These are phyloP conservation scores for Sebastes oblongus DNA, from an alignment of 2,797 vertebrate species.

Conservation along the genomic window DNA sequence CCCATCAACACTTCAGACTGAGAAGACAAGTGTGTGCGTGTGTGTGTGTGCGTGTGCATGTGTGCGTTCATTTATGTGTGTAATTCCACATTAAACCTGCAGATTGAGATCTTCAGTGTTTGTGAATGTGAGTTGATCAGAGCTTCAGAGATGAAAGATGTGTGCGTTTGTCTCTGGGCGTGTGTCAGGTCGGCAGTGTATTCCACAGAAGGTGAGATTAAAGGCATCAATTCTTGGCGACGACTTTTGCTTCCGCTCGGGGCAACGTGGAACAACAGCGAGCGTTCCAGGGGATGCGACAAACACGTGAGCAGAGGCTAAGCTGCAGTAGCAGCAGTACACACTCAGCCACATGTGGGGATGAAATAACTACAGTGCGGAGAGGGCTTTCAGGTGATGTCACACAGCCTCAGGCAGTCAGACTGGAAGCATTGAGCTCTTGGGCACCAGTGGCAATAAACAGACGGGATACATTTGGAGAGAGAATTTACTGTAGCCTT, in stretches of 20 bases:
- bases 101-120: not conserved
- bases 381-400: conserved; percentile 5
- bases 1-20: conserved; percentile 2
- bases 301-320: not conserved
- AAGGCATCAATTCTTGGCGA: conserved; percentile 38
- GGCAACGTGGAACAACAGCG: not conserved
- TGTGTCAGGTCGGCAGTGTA: not conserved
- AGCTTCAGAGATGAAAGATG: conserved; percentile 3
- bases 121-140: not conserved
- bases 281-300: not conserved
- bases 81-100: not conserved
- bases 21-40: not conserved
- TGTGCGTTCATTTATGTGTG: not conserved
- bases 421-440: not conserved
- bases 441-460: not conserved
- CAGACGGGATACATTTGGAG: not conserved
- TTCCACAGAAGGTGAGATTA: conserved; percentile 5
- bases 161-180: conserved; percentile 5
- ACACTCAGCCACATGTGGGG: not conserved
- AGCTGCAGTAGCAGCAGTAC: not conserved
- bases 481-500: not conserved
- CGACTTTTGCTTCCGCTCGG: conserved; percentile 17
- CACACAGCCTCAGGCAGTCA: conserved; percentile 8
- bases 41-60: not conserved
- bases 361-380: not conserved